phyloP scores from a whole-genome alignment of 2,888 invertebrate genomes.

The Drymonia ruficornis region DNA sequence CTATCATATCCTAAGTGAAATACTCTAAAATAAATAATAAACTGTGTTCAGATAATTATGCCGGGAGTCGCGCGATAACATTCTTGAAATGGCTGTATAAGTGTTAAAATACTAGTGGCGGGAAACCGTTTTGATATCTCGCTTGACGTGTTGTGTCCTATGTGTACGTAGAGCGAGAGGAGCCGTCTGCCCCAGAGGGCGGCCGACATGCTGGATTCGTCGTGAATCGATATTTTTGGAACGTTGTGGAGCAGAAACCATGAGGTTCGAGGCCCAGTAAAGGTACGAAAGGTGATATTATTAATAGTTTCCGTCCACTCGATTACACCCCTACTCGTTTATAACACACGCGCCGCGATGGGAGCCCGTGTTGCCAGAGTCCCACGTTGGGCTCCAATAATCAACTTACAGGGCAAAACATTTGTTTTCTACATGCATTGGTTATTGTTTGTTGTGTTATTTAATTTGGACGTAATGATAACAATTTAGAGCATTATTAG shows the following conservation, averaged over 20 bases:
- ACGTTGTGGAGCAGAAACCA: conserved; percentile 77
- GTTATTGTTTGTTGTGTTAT: too few relatives aligned
- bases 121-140: conserved; percentile 83
- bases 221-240: conserved; percentile 84
- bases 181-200: conserved; percentile 81
- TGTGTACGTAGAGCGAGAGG: conserved; percentile 81
- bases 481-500: too few relatives aligned
- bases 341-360: conserved; percentile 25
- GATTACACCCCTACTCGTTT: conserved; percentile 33
- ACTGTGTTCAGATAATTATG: conserved; percentile 42
- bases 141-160: conserved; percentile 83
- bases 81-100: conserved; percentile 50
- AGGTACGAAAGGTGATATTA: conserved; percentile 75
- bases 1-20: conserved; percentile 57
- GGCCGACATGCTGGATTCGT: conserved; percentile 83
- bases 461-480: too few relatives aligned
- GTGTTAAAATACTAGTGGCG: conserved; percentile 81
- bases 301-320: conserved; percentile 48
- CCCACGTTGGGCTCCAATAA: conserved; percentile 60
- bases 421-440: neutral
- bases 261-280: conserved; percentile 78
- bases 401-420: conserved; percentile 13
- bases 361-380: conserved; percentile 25
- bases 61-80: conserved; percentile 29
- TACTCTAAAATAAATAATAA: conserved; percentile 36